Percentiles rank a stretch among this genome's conserved stretches.
Conservation (phyloP, 2,113 vertebrate species). For the Cranoglanis bouderius region DNA sequence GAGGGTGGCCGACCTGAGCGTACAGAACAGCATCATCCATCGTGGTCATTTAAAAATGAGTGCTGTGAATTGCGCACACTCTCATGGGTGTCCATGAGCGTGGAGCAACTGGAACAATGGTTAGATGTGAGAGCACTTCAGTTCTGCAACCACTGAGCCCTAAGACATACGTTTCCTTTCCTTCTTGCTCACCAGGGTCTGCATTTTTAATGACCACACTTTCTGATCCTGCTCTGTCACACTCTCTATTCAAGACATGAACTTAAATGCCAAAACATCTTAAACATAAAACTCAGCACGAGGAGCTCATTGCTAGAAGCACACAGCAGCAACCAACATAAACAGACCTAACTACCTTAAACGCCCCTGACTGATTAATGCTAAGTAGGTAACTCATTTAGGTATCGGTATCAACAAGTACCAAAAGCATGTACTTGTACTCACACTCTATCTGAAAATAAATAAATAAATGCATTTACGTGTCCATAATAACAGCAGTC, state of each 20-base stretch:
- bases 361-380: neutral
- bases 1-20: neutral
- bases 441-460: neutral
- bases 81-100: neutral
- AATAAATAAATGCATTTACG: neutral
- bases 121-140: neutral
- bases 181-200: neutral
- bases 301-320: neutral
- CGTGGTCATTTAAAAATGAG: neutral
- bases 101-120: neutral
- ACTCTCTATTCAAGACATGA: neutral
- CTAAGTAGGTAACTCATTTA: neutral
- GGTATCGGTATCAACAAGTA: neutral
- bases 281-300: neutral
- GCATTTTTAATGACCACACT: neutral
- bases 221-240: neutral
- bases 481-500: neutral
- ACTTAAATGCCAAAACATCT: neutral
- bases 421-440: neutral
- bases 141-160: neutral
- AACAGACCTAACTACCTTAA: neutral
- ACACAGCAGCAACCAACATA: neutral
- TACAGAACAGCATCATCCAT: neutral
- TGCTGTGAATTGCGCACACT: neutral
- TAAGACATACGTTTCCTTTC: neutral